Percentiles rank a stretch among this genome's conserved stretches.
These are phyloP conservation scores for Periparus ater DNA, from an alignment of 2,797 vertebrate species.

Conservation along the genomic window DNA sequence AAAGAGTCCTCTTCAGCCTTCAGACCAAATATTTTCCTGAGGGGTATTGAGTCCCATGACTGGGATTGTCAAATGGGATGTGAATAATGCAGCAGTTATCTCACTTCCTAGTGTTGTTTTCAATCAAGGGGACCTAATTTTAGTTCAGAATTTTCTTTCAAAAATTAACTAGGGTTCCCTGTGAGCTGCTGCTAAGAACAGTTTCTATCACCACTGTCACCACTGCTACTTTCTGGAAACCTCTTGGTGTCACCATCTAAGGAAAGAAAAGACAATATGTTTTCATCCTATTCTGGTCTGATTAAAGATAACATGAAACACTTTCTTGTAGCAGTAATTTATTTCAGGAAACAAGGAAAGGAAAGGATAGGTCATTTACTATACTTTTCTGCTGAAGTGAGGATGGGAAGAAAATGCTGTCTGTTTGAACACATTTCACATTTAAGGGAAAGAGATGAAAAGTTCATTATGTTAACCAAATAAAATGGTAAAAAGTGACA, in stretches of 20 bases:
- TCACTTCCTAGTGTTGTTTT: neutral
- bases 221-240: neutral
- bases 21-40: neutral
- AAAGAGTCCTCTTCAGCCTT: neutral
- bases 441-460: neutral
- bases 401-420: neutral
- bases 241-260: neutral
- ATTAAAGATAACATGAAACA: neutral
- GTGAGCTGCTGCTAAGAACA: neutral
- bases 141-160: neutral
- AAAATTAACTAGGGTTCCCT: neutral
- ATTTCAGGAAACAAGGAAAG: neutral
- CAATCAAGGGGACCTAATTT: neutral
- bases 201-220: neutral
- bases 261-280: neutral
- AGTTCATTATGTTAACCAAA: neutral
- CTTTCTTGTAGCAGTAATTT: neutral
- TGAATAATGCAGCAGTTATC: neutral
- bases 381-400: neutral
- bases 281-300: neutral
- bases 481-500: neutral
- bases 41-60: neutral
- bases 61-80: neutral
- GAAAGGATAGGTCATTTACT: neutral
- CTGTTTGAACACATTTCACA: neutral